A percentile compares a stretch with the other conserved stretches of the same genome.
These are phyloP conservation scores for Nephrotoma appendiculata DNA, from an alignment of 2,888 invertebrate species.

Conservation along the genomic window DNA sequence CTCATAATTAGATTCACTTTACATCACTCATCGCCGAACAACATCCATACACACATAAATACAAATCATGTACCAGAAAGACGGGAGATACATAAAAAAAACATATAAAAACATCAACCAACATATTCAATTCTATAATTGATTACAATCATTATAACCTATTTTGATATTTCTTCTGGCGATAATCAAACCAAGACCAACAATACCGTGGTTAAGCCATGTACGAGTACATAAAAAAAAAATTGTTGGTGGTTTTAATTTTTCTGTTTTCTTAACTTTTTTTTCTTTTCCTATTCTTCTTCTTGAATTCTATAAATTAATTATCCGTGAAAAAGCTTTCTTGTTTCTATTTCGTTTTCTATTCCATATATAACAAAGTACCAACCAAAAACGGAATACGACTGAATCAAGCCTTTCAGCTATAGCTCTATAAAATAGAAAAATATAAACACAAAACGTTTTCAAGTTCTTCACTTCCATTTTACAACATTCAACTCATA, in stretches of 20 bases:
- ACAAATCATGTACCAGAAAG: neutral
- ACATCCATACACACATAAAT: neutral
- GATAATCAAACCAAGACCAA: neutral
- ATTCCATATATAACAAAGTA: neutral
- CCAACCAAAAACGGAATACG: neutral
- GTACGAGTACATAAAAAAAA: neutral
- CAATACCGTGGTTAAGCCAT: neutral
- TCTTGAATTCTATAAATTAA: neutral
- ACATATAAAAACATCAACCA: neutral
- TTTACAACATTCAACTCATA: neutral
- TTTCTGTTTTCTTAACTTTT: neutral
- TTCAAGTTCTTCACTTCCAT: neutral
- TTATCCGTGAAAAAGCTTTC: neutral
- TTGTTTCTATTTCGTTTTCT: neutral
- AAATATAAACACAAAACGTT: neutral
- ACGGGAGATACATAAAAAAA: neutral
- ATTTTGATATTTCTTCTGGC: neutral
- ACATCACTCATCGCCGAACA: neutral
- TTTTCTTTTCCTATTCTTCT: neutral
- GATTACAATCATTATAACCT: neutral
- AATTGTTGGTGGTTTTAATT: neutral
- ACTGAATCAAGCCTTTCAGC: neutral
- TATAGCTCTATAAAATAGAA: neutral
- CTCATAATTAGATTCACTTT: neutral
- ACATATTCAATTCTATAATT: neutral